Evolutionary conservation across 2,888 invertebrate genomes (phyloP).

Genomic region (Exephanes ischioxanthus): DNA sequence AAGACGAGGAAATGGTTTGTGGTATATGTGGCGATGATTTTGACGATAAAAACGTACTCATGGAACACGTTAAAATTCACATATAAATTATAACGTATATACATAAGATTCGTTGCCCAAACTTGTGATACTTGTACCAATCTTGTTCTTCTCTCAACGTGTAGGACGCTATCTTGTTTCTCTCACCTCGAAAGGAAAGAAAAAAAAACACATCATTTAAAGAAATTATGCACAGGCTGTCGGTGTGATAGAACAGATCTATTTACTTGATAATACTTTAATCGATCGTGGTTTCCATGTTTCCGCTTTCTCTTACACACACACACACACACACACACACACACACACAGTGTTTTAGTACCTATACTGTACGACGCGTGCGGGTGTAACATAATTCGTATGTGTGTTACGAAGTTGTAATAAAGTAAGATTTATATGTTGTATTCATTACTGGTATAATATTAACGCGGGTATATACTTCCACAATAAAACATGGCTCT

Average conservation of each 20-base stretch:
- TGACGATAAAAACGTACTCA: constrained; percentile 80
- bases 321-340: constrained; percentile 28
- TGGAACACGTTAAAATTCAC: constrained; percentile 84
- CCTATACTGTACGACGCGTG: constrained; percentile 24
- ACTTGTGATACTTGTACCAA: constrained; percentile 72
- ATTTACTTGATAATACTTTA: constrained; percentile 56
- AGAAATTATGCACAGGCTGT: constrained; percentile 60
- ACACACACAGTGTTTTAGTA: constrained; percentile 52
- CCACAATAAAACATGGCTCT: neutral
- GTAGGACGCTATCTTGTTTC: neutral
- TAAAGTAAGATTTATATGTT: constrained; percentile 71
- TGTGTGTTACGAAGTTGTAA: constrained; percentile 66
- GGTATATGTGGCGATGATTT: constrained; percentile 84
- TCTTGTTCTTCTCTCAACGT: neutral
- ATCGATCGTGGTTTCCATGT: constrained; percentile 28
- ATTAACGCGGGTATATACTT: neutral
- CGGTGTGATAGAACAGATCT: constrained; percentile 67
- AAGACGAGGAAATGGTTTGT: constrained; percentile 80
- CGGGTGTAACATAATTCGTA: constrained; percentile 54
- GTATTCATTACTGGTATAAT: constrained; percentile 27
- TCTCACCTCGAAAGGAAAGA: neutral
- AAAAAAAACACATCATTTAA: constrained; percentile 10
- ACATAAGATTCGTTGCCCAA: constrained; percentile 52
- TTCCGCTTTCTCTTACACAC: constrained; percentile 64
- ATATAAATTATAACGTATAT: constrained; percentile 76